Conservation (phyloP, 2,113 vertebrate genomes). For the Electrona antarctica region DNA sequence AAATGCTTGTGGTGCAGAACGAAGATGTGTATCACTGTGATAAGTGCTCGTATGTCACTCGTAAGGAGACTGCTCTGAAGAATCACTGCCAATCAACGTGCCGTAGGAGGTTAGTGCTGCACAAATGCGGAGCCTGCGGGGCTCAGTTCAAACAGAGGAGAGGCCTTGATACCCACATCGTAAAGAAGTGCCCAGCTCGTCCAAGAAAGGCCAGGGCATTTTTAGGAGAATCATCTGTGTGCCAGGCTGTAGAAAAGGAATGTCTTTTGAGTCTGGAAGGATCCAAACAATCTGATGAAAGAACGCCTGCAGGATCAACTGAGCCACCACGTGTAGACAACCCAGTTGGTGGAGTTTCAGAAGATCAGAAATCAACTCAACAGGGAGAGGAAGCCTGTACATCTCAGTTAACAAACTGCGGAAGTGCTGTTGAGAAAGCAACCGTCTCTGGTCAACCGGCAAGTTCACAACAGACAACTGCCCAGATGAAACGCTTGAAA, state of each 20-base stretch:
- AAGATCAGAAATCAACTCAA: not conserved
- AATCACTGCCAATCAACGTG: conserved; percentile 82
- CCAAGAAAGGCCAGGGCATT: conserved; percentile 72
- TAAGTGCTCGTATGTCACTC: conserved; percentile 83
- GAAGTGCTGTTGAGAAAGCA: not conserved
- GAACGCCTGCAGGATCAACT: not conserved
- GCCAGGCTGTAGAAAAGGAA: not conserved
- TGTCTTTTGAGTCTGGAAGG: not conserved
- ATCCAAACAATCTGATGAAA: not conserved
- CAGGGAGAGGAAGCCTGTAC: conserved; percentile 3
- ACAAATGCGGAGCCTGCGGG: conserved; percentile 82
- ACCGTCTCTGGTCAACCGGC: not conserved
- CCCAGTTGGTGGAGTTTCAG: not conserved
- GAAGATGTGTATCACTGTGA: conserved; percentile 81
- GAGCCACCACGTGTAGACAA: conserved; percentile 6
- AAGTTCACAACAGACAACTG: conserved; percentile 8
- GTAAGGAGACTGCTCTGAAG: conserved; percentile 81
- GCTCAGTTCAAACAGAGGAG: conserved; percentile 90
- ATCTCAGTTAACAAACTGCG: not conserved
- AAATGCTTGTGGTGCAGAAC: conserved; percentile 89
- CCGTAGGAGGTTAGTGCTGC: conserved; percentile 68
- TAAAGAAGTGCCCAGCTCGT: conserved; percentile 83
- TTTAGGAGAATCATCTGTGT: conserved; percentile 6
- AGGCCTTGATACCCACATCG: conserved; percentile 86
- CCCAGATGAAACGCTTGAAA: not conserved